phyloP scores from a whole-genome alignment of 2,797 vertebrate species.

The Brotula barbata region DNA sequence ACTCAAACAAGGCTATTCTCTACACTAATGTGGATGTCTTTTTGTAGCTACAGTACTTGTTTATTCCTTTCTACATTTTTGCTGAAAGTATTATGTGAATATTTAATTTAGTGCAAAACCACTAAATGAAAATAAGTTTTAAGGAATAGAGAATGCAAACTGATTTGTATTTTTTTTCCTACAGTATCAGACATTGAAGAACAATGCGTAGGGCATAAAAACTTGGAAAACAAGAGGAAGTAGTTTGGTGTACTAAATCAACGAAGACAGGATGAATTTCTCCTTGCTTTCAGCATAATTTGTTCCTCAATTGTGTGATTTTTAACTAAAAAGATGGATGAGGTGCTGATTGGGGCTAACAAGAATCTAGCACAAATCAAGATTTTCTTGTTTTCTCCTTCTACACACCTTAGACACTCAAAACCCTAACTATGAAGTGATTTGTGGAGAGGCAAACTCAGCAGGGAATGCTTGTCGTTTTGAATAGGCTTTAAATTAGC shows the following conservation, averaged over 20 bases:
- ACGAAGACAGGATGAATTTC: conserved; percentile 1
- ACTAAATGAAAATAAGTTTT: no score
- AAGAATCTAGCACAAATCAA: conserved; percentile 7
- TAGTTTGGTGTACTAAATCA: conserved; percentile 10
- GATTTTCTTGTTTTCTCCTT: conserved; percentile 7
- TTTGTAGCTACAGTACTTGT: no score
- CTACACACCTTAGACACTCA: not conserved
- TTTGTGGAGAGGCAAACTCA: conserved; percentile 3
- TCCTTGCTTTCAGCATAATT: conserved; percentile 1
- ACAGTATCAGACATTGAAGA: not conserved
- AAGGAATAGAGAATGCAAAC: no score
- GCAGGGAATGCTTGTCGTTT: not conserved
- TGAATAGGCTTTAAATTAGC: not conserved
- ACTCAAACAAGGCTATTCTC: no score
- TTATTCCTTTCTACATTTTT: no score
- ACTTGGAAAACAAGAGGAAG: not conserved
- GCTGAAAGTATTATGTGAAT: no score
- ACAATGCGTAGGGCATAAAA: not conserved
- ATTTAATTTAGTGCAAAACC: no score
- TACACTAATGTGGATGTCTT: no score
- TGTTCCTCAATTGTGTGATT: conserved; percentile 6
- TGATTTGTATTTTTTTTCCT: no score
- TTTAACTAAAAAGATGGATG: conserved; percentile 7
- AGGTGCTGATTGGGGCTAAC: conserved; percentile 13
- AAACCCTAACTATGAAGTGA: not conserved